Base-by-base conservation (phyloP, 2,113 vertebrate genomes). In the Muntiacus reevesi region DNA sequence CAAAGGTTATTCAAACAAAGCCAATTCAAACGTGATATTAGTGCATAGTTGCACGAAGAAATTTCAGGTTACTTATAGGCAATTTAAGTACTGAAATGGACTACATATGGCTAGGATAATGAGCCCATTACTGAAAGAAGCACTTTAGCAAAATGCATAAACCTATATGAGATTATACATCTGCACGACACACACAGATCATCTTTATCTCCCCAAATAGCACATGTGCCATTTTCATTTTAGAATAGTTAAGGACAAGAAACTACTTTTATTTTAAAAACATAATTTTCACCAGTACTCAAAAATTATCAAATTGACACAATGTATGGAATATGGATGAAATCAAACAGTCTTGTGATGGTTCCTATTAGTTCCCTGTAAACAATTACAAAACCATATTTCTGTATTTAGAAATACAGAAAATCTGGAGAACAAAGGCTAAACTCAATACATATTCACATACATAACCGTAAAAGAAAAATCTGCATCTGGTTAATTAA, bases 1-100 rank as follows among this genome's bases (percentile, higher is more conserved):
- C 88, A 98, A 98, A 99, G 98, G 94, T 98, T 98, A 98, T 98
- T 97, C 97, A 99, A 98, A 98, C 98, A 98, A 97, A 98, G 96
- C 57, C 60, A 98, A 94, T 52, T 97, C 97, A 98, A 94, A 98
- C 2, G n/a, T 97, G 50, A 92, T 96, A 98, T 97, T 92, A 98
- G 64, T 74, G 55, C 52, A 91, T 82, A 40, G 62, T 95, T 76
- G 25, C 78, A 98, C 97, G 86, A 98, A 96, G 94, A 98, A 95
- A 98, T 97, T 98, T 76, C 79, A 98, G 95, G 79, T 98, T 93
- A 97, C 86, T 97, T 98, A 86, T 89, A 97, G 91, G 94, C 95
- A 98, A 98, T 97, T 97, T 91, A 89, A 98, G 91, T 95, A 97
- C 95, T 97, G 52, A 96, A 92, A 96, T 71, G 90, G 94, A 87